A percentile compares a stretch with the other conserved stretches of the same genome.
Conservation (phyloP, 2,888 invertebrate species). For the Sthenelais limicola region DNA sequence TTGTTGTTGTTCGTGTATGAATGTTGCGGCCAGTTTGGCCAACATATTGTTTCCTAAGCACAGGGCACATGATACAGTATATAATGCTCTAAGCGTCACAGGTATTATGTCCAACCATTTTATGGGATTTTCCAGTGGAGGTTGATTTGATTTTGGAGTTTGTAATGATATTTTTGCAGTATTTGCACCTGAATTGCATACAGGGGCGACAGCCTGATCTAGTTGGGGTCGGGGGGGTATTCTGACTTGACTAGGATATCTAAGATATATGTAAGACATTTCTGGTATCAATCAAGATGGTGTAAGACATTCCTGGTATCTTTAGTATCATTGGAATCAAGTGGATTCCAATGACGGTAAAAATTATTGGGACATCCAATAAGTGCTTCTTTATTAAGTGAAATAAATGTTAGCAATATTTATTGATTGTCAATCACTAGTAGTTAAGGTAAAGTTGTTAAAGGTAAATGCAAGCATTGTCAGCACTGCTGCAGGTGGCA, state of each 20-base stretch:
- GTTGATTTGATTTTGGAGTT: not conserved
- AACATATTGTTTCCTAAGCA: not conserved
- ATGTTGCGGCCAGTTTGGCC: not conserved
- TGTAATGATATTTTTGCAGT: not conserved
- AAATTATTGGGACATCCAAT: too few species aligned
- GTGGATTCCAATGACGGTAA: too few species aligned
- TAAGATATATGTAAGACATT: not conserved
- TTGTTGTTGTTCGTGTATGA: too few species aligned
- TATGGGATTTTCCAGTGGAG: not conserved
- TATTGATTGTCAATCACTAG: too few species aligned
- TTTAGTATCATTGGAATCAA: too few species aligned
- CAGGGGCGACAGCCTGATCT: not conserved
- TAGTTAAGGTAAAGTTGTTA: too few species aligned
- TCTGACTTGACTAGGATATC: not conserved
- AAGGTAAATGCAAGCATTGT: too few species aligned
- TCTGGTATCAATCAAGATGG: too few species aligned
- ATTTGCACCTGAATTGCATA: not conserved
- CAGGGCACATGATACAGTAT: conserved; percentile 2
- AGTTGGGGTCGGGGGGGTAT: not conserved
- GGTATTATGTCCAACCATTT: not conserved
- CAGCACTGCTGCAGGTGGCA: too few species aligned
- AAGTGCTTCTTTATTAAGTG: too few species aligned
- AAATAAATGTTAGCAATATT: too few species aligned
- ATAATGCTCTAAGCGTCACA: not conserved
- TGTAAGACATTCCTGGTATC: too few species aligned